Base-by-base conservation (phyloP, 2,888 invertebrate genomes). In the Tortrix viridana region DNA sequence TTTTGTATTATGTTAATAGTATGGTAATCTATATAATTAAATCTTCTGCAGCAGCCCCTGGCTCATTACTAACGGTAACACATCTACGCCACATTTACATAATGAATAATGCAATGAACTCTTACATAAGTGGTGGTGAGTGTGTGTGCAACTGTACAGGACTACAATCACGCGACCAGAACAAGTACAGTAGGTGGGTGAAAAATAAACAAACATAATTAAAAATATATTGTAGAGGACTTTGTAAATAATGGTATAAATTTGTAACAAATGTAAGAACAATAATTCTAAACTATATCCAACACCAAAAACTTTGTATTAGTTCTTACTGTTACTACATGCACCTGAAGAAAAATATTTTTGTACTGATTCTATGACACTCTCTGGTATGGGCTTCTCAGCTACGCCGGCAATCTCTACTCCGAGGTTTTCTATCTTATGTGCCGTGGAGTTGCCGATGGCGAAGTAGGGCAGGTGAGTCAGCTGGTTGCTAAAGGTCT, bases 401-500 rank as follows among this genome's bases (percentile, higher is more conserved):
- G 91, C 91, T 0, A 91, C 82, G 0, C 91, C 91, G 0, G 90
- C 87, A 55, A 89, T 85, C 60, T 89, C 86, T n/a, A 88, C 66
- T 0, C 91, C 91, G 0, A 91, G 81, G 60, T 84, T 89, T 70
- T 86, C 84, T 69, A 91, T 89, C 67, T 88, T 90, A 57, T 88
- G 84, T 7, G 91, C 90, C 0, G 91, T 91, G 0, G 89, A 84
- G 72, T 88, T 86, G n/a, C 91, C 91, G 43, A 91, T 91, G 7
- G 91, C 91, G 74, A 91, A 91, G 65, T 86, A 85, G 1, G 91
- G 91, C 7, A 91, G 71, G 41, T 68, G 69, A 0, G 81, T 80
- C 1, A 91, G 79, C 14, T 69, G 75, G 68, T 89, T 89, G 67
- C 72, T 81, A 65, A 90, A 86, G 0, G 90, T 89, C 70, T 90